Evolutionary conservation across 2,113 vertebrate genomes (phyloP).

Genomic region (Phyllostomus hastatus): DNA sequence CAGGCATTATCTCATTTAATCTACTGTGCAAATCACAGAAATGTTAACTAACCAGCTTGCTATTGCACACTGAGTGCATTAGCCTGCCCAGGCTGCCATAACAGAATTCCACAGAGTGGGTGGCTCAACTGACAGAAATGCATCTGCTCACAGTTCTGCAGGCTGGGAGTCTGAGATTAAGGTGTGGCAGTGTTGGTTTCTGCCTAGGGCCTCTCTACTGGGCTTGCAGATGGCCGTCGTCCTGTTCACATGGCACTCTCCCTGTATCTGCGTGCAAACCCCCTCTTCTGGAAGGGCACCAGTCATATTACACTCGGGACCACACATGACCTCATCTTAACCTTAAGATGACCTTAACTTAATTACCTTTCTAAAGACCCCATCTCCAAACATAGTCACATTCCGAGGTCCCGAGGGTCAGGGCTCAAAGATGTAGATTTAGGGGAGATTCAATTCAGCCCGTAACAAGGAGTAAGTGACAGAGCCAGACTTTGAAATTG

Average conservation of each 20-base stretch:
- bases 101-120: not conserved
- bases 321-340: not conserved
- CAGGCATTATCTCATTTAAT: not conserved
- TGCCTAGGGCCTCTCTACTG: not conserved
- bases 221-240: not conserved
- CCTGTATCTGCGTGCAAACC: not conserved
- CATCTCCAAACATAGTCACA: not conserved
- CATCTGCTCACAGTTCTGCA: not conserved
- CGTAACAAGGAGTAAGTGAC: not conserved
- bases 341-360: too few relatives aligned
- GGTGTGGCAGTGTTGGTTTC: not conserved
- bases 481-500: not conserved
- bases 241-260: not conserved
- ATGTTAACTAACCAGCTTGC: fast-evolving
- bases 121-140: not conserved
- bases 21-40: not conserved
- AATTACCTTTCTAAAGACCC: not conserved
- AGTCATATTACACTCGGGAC: not conserved
- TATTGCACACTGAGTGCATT: not conserved
- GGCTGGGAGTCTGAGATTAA: not conserved
- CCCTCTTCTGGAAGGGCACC: not conserved
- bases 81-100: not conserved
- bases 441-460: not conserved
- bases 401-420: not conserved
- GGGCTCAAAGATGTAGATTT: not conserved